These are phyloP conservation scores for Nymphalis urticae DNA, from an alignment of 2,888 invertebrate genomes.

Conservation along the genomic window DNA sequence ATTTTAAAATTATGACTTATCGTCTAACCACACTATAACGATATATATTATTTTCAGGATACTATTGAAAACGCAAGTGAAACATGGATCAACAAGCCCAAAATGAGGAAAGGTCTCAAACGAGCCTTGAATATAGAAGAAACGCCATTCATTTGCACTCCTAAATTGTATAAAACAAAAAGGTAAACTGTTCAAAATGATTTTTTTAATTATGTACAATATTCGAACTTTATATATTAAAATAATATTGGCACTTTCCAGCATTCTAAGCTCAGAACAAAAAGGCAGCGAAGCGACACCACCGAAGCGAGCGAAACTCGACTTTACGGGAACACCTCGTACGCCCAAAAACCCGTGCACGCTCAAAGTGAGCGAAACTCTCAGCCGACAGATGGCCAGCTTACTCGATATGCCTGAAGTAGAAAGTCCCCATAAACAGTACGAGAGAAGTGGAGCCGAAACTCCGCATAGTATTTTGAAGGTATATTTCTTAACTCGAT, in stretches of 20 bases:
- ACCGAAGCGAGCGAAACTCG: slow-evolving; percentile 60
- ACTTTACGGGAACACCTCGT: slow-evolving; percentile 48
- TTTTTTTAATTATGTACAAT: neutral
- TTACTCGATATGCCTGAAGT: slow-evolving; percentile 82
- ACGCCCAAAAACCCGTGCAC: slow-evolving; percentile 48
- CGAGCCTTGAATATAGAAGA: slow-evolving; percentile 75
- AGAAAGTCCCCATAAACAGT: slow-evolving; percentile 52
- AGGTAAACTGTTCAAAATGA: slow-evolving; percentile 53
- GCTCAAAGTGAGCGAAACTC: slow-evolving; percentile 45
- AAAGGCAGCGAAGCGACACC: slow-evolving; percentile 53
- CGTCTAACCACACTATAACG: neutral
- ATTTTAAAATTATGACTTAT: neutral
- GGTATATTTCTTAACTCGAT: slow-evolving; percentile 50
- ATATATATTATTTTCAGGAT: slow-evolving; percentile 50
- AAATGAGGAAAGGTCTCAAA: slow-evolving; percentile 66
- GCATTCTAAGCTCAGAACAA: slow-evolving; percentile 51
- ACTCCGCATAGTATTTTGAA: slow-evolving; percentile 86
- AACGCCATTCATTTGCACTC: slow-evolving; percentile 84
- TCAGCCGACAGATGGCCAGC: slow-evolving; percentile 59
- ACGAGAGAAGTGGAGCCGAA: slow-evolving; percentile 53
- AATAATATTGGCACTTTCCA: slow-evolving; percentile 37
- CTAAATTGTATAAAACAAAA: slow-evolving; percentile 63
- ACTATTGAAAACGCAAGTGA: slow-evolving; percentile 76
- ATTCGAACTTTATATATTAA: neutral
- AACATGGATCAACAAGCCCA: slow-evolving; percentile 70